A percentile compares a stretch with the other conserved stretches of the same genome.
Evolutionary conservation across 2,113 vertebrate genomes (phyloP).

Genomic region (Echinops telfairi): DNA sequence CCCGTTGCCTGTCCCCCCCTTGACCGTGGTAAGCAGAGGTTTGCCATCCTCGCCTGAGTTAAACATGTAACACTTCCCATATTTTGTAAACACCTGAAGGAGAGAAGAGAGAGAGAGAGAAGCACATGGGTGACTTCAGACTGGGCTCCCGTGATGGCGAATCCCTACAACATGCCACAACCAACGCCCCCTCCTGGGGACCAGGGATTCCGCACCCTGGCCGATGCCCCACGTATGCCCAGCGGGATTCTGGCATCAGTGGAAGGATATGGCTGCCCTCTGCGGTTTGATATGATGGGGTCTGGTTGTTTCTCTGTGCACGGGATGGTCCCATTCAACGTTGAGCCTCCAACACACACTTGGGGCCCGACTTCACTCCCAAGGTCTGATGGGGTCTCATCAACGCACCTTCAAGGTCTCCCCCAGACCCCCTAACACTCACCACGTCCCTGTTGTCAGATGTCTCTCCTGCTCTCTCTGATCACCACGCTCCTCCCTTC

Average conservation of each 20-base stretch:
- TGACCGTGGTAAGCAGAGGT: conserved; percentile 96
- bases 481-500: too few relatives aligned
- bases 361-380: neutral
- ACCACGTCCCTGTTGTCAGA: accelerated
- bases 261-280: neutral
- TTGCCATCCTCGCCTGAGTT: conserved; percentile 97
- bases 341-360: neutral
- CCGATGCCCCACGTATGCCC: neutral
- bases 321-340: accelerated
- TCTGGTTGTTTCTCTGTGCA: neutral
- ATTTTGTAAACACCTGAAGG: conserved; percentile 97
- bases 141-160: neutral
- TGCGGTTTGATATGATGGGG: neutral
- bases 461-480: neutral
- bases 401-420: neutral
- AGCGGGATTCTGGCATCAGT: neutral
- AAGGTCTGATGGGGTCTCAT: neutral
- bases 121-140: conserved; percentile 68
- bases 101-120: conserved; percentile 75
- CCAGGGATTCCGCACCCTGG: neutral
- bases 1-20: conserved; percentile 98
- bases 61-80: conserved; percentile 99
- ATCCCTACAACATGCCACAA: neutral
- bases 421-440: neutral
- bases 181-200: neutral